A percentile compares a stretch with the other conserved stretches of the same genome.
These are phyloP conservation scores for Ahaetulla prasina DNA, from an alignment of 2,113 vertebrate genomes.

Conservation along the genomic window DNA sequence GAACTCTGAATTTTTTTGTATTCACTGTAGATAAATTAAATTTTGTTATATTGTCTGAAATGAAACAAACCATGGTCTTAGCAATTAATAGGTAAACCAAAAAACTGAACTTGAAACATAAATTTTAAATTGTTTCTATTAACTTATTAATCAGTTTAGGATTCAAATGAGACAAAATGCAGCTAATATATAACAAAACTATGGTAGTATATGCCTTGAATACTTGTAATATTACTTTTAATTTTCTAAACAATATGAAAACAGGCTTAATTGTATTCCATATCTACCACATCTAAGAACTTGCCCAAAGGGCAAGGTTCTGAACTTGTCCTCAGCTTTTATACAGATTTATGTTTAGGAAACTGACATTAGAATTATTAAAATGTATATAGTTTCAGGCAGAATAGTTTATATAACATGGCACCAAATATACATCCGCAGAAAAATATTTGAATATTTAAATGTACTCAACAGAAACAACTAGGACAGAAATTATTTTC, in stretches of 20 bases:
- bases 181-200: not conserved
- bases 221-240: not conserved
- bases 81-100: not conserved
- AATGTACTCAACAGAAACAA: not conserved
- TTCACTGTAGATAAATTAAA: not conserved
- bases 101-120: not conserved
- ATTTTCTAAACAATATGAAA: not conserved
- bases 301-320: too few relatives aligned
- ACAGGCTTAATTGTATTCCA: not conserved
- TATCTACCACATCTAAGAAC: not conserved
- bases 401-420: not conserved
- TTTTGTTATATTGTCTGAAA: not conserved
- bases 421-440: not conserved
- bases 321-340: not conserved
- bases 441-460: not conserved
- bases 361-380: not conserved
- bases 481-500: not conserved
- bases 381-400: not conserved
- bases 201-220: not conserved
- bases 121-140: not conserved
- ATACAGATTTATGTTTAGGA: not conserved
- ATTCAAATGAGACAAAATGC: not conserved
- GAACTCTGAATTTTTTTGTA: not conserved
- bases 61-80: not conserved
- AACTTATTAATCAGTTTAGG: not conserved